These are phyloP conservation scores for Neodiprion pinetum DNA, from an alignment of 1,140 invertebrate species.

Conservation along the genomic window DNA sequence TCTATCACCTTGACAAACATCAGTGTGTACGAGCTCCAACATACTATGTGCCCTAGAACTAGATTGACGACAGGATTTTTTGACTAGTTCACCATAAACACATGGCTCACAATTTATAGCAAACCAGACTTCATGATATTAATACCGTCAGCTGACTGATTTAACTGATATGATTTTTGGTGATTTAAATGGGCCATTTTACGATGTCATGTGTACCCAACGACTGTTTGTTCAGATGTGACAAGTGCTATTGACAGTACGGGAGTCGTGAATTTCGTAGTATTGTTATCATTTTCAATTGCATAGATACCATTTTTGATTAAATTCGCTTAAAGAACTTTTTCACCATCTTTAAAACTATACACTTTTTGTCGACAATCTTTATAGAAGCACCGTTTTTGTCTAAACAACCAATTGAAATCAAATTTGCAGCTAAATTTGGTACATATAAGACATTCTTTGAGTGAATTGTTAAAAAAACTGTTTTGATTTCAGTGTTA, in stretches of 20 bases:
- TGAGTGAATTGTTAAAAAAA: background rate
- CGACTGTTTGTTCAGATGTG: background rate
- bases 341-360: background rate
- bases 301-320: background rate
- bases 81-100: slow-evolving; percentile 36
- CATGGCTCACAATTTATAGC: slow-evolving; percentile 27
- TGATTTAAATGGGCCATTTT: slow-evolving; percentile 17
- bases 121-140: slow-evolving; percentile 19
- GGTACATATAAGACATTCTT: background rate
- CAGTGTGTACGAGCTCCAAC: slow-evolving; percentile 41
- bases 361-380: background rate
- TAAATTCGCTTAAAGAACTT: background rate
- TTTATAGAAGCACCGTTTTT: too few relatives aligned
- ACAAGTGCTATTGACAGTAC: background rate
- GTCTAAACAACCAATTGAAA: background rate
- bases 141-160: slow-evolving; percentile 29
- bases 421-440: background rate
- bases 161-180: slow-evolving; percentile 23
- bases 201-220: slow-evolving; percentile 15
- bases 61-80: slow-evolving; percentile 32
- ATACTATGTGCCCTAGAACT: background rate
- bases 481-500: background rate
- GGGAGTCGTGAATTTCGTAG: background rate
- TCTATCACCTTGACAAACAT: slow-evolving; percentile 38
- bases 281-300: background rate